Base-by-base conservation (phyloP, 1,140 invertebrate genomes). In the Nomia melanderi region DNA sequence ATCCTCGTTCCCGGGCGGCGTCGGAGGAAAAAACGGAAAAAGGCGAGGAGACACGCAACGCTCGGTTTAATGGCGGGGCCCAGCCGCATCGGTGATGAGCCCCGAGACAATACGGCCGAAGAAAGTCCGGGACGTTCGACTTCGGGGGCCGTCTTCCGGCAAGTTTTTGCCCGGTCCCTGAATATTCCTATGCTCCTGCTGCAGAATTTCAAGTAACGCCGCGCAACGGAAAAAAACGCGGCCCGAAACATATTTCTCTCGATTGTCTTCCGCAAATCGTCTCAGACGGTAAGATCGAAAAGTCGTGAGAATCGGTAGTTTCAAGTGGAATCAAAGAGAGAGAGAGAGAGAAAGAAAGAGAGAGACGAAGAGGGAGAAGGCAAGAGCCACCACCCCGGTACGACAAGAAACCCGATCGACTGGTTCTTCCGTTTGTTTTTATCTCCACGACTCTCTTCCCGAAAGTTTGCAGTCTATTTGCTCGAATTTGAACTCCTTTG, bases 341-440 rank as follows among this genome's bases (percentile, higher is more conserved):
- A 20, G 39, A 41, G 39, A 41, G 39, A 12, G 39, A 41, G 11
- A 41, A 3, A 41, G 39, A 39, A 11, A 39, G 39, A 9, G 39
- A 39, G 39, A 39, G 39, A 39, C 5, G 9, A 11, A 9, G 39
- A 9, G 39, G 12, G 39, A 39, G 39, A 39, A 14, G 17, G 41
- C 4, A 14, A 41, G 33, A 12, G 62, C 31, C 59, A 31, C 17
- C 17, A 7, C 17, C 20, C 47, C n/a, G 20, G 25, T 31, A n/a
- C 11, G 25, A n/a, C 75, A 84, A 82, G 62, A 85, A 84, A 84
- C 73, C 47, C 78, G 82, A 80, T 67, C n/a, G 66, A 81, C 83
- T 76, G 66, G 83, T 83, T 82, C 69, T 83, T 83, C 57, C 64
- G 44, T 63, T 62, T 54, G 50, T 72, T 78, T 81, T 79, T 85